Evolutionary conservation across 2,113 vertebrate genomes (phyloP), one percentile per base, ranked within the genome.

Genomic region (Forbesichthys papilliferus): DNA sequence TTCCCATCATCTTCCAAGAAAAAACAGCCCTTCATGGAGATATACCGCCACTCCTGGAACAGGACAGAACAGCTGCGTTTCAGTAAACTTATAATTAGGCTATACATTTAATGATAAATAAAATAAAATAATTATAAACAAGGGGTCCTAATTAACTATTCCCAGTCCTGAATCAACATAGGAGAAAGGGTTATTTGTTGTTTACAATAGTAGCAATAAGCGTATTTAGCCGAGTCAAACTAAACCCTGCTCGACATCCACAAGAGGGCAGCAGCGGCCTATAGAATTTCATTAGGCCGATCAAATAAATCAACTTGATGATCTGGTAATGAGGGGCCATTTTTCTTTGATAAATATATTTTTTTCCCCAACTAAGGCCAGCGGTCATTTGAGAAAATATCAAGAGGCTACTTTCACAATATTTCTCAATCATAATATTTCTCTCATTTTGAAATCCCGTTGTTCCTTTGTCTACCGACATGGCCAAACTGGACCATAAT

Each of bases 1-100:
- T 90, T 93, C 18, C 94, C 92, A 58, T 93, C 90, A 0, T 96
- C 94, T 75, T 98, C 95, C 66, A 97, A 69, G 86, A 94, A 96
- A 87, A 98, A 97, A 78, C 96, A 96, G 64, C 97, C 96, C 79
- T 88, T 97, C 74, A 93, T 84, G 0, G 73, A 90, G 36, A 80
- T 83, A 52, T 87, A 78, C 0, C 92, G 93, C 96, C 95, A 97
- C 2, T 94, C 94, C 96, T 98, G 83, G 42, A 89, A 89, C 0
- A 42, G 77, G 53, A 33, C 3, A 67, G 71, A 68, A 81, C 14
- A 42, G 46, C 18, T 48, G 10, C 10, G 71, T 46, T 16, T 27
- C 27, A 6, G 3, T 5, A 2, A 1, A 51, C 11, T 61, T 10
- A 68, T 16, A 51, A 47, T 66, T 8, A 7, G 1, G 27, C 27